These are phyloP conservation scores for Pyralis farinalis DNA, from an alignment of 2,888 invertebrate genomes.

Conservation along the genomic window DNA sequence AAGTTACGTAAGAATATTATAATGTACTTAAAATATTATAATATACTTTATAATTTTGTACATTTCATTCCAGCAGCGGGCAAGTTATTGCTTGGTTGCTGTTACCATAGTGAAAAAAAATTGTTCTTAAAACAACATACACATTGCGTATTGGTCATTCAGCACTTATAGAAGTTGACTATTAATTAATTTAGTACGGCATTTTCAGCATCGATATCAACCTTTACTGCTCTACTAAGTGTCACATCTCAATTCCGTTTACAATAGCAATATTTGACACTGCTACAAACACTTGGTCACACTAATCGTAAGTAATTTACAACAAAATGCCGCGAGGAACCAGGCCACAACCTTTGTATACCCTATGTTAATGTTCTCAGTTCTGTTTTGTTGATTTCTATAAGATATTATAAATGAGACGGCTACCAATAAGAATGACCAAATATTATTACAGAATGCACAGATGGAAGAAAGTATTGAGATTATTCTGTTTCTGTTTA, in stretches of 20 bases:
- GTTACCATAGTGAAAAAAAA: no score
- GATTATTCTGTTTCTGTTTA: no score
- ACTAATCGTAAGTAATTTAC: conserved; percentile 63
- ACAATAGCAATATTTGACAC: conserved; percentile 11
- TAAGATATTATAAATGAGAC: conserved; percentile 80
- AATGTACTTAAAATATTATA: no score
- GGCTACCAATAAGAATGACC: conserved; percentile 80
- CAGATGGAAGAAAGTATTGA: conserved; percentile 37
- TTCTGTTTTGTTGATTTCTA: conserved; percentile 80
- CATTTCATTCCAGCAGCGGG: no score
- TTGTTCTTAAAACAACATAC: no score
- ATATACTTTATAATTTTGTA: no score
- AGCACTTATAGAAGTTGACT: no score
- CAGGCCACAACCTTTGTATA: conserved; percentile 62
- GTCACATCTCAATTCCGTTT: conserved; percentile 12
- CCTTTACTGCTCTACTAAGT: not conserved
- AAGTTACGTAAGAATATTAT: no score
- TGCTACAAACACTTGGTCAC: conserved; percentile 35
- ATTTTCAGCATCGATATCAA: no score
- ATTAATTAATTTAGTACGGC: no score
- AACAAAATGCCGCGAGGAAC: conserved; percentile 59
- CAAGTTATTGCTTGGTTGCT: no score
- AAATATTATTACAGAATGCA: conserved; percentile 60
- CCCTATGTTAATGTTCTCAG: conserved; percentile 67
- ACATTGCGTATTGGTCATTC: no score